Conservation (phyloP, 2,888 invertebrate species). For the Mystacides longicornis region DNA sequence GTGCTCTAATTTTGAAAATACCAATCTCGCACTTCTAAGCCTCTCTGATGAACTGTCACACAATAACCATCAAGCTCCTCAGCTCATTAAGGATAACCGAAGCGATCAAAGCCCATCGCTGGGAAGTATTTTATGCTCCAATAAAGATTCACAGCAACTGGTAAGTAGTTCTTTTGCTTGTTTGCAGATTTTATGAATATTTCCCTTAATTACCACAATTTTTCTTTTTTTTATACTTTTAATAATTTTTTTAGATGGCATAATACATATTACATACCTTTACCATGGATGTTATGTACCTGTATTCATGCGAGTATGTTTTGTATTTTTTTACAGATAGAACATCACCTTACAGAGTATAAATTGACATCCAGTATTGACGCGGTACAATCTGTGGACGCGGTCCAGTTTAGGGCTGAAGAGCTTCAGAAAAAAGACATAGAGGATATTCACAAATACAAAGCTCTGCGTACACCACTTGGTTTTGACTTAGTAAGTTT, state of each 20-base stretch:
- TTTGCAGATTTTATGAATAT: background rate
- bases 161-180: background rate
- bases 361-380: background rate
- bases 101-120: background rate
- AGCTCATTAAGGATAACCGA: background rate
- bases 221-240: too few species aligned
- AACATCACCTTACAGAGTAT: background rate
- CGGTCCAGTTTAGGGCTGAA: background rate
- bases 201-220: background rate
- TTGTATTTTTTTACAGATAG: background rate
- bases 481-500: background rate
- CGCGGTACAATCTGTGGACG: background rate
- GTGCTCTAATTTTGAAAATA: background rate
- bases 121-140: background rate
- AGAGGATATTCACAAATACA: background rate
- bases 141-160: background rate
- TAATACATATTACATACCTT: background rate
- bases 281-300: too few species aligned
- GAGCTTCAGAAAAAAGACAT: background rate
- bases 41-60: background rate
- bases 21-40: background rate
- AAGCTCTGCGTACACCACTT: background rate
- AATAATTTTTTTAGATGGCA: too few species aligned
- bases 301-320: background rate
- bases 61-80: background rate